phyloP scores from a whole-genome alignment of 2,888 invertebrate species.

The Aleiodes leptofemur region DNA sequence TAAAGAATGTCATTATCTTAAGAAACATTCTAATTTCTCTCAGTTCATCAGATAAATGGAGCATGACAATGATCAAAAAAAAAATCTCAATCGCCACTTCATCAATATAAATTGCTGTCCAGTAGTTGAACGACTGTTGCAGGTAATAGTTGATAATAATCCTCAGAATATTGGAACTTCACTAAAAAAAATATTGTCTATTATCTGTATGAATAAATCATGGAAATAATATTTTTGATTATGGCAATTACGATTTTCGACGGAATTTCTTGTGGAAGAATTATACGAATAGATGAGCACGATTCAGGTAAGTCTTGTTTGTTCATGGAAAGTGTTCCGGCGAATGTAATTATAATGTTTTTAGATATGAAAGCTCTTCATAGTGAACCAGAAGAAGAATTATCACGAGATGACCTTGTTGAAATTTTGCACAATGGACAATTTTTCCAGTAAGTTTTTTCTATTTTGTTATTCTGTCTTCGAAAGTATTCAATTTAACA shows the following conservation, averaged over 20 bases:
- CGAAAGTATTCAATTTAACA: not conserved
- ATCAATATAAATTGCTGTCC: not conserved
- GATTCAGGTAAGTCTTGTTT: not conserved
- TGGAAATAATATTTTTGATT: too few species aligned
- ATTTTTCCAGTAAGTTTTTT: constrained; percentile 67
- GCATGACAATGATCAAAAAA: too few species aligned
- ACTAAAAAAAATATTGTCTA: too few species aligned
- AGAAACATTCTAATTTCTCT: too few species aligned
- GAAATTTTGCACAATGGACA: constrained; percentile 63
- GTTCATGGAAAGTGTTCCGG: not conserved
- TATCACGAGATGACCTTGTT: constrained; percentile 59
- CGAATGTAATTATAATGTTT: not conserved
- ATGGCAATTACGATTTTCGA: not conserved
- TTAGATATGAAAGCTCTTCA: constrained; percentile 1
- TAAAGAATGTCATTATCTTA: too few species aligned
- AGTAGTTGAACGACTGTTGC: not conserved
- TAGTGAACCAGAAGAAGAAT: constrained; percentile 48
- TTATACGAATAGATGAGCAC: not conserved
- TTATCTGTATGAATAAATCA: too few species aligned
- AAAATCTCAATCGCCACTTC: not conserved
- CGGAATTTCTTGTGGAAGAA: too few species aligned
- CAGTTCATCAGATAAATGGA: too few species aligned
- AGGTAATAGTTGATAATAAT: not conserved
- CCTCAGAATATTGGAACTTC: not conserved
- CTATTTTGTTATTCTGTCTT: constrained; percentile 35